Percentiles rank a stretch among this genome's conserved stretches.
These are phyloP conservation scores for Schmidtea mediterranea DNA, from an alignment of 1,140 invertebrate species.

Conservation along the genomic window DNA sequence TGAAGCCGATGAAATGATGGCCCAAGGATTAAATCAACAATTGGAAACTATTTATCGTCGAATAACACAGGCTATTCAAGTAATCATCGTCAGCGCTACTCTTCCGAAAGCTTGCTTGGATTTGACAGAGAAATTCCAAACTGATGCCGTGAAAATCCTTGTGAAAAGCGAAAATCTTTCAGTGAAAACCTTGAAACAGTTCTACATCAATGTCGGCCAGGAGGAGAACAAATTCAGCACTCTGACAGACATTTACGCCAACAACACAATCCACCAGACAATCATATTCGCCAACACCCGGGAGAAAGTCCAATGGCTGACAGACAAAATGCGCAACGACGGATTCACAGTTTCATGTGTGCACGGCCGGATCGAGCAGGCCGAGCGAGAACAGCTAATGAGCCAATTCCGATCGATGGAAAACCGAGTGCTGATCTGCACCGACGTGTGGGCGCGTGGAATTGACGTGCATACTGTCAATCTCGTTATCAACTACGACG, in stretches of 20 bases:
- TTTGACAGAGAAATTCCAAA: neutral
- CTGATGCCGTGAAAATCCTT: slow-evolving; percentile 2
- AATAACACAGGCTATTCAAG: slow-evolving; percentile 13
- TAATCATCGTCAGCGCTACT: slow-evolving; percentile 22
- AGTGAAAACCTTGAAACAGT: neutral
- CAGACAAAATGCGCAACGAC: neutral
- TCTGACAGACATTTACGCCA: slow-evolving; percentile 2
- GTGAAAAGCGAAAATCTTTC: neutral
- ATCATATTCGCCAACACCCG: slow-evolving; percentile 1
- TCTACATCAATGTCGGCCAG: slow-evolving; percentile 57
- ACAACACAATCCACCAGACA: slow-evolving; percentile 2
- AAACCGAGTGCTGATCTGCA: slow-evolving; percentile 5
- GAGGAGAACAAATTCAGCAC: slow-evolving; percentile 27
- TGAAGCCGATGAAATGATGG: slow-evolving; percentile 19
- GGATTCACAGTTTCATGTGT: slow-evolving; percentile 1
- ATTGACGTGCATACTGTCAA: slow-evolving; percentile 5
- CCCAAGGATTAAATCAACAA: slow-evolving; percentile 22
- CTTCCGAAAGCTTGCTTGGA: slow-evolving; percentile 11
- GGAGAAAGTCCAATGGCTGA: slow-evolving; percentile 1
- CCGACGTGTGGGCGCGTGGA: slow-evolving; percentile 5
- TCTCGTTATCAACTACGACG: slow-evolving; percentile 7
- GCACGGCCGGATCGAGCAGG: neutral
- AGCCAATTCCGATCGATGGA: slow-evolving; percentile 1
- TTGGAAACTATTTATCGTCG: slow-evolving; percentile 18
- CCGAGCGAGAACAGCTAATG: slow-evolving; percentile 4